These are phyloP conservation scores for Alectura lathami DNA, from an alignment of 2,113 vertebrate genomes.

Conservation along the genomic window DNA sequence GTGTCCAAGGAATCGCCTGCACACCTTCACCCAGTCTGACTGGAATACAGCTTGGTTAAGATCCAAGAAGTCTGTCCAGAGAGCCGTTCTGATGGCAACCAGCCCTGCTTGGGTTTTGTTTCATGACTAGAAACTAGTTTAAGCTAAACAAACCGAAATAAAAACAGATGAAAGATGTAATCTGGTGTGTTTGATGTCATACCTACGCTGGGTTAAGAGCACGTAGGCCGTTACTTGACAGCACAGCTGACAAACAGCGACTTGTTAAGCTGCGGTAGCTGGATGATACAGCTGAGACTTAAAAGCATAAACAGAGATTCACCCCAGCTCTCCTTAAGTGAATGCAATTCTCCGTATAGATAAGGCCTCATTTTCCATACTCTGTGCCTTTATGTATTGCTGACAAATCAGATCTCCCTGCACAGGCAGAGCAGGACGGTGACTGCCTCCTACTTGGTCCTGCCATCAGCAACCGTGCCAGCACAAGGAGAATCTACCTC, in stretches of 20 bases:
- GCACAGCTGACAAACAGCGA: conserved; percentile 4
- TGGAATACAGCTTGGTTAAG: neutral
- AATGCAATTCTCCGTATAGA: rapidly evolving
- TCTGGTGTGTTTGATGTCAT: neutral
- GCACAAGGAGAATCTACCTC: neutral
- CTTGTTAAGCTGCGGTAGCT: conserved; percentile 1
- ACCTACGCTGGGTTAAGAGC: neutral
- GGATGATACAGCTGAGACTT: neutral
- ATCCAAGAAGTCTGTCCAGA: neutral
- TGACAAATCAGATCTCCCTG: neutral
- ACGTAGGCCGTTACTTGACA: neutral
- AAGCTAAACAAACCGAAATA: neutral
- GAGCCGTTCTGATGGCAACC: neutral
- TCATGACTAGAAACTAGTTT: neutral
- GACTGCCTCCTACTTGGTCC: neutral
- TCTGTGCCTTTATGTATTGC: neutral
- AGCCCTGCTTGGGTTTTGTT: neutral
- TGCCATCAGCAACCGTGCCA: rapidly evolving
- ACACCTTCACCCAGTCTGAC: rapidly evolving
- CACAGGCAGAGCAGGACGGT: rapidly evolving
- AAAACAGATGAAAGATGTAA: neutral
- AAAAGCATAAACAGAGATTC: neutral
- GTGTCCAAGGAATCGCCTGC: neutral
- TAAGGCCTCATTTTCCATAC: neutral
- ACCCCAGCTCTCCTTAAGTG: neutral